Evolutionary conservation across 2,888 invertebrate genomes (phyloP), one percentile per base, ranked within the genome.

Genomic region (Gryllus longicercus): DNA sequence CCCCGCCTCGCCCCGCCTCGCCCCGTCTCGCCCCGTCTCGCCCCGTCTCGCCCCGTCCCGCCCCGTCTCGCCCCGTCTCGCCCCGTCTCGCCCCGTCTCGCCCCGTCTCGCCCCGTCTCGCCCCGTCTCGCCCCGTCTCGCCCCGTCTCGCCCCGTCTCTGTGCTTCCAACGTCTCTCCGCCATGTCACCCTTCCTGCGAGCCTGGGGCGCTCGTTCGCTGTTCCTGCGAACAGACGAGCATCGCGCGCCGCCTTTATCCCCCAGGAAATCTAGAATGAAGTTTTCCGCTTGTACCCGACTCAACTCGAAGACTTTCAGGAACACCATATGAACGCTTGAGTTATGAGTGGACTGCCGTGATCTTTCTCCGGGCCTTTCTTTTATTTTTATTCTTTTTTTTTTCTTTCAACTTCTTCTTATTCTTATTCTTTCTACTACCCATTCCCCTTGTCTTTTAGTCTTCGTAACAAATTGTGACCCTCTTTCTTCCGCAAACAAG

Each of bases 301-400:
- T 63, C 63, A 63, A 63, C 63, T 63, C n/a, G 63, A 63, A 63
- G 63, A 63, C 63, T 63, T 63, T 63, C 63, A n/a, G 63, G 63
- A 63, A 63, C 63, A 63, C 63, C 63, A 63, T 63, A 63, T 63
- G 63, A 63, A 63, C 63, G 16, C n/a, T n/a, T 63, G 63, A 63
- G 63, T 63, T 63, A 63, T 63, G 63, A 63, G n/a, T 14, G 63
- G 63, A 63, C 63, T 63, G 16, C 63, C 8, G 63, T 63, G 63
- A 63, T 63, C 63, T 63, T 63, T 63, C 63, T n/a, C n/a, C 63
- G 63, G 16, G 14, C 4, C 12, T 63, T n/a, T 63, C 63, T 63
- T n/a, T 63, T n/a, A 18, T 63, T n/a, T 63, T 63, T 63, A 14
- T 3, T 8, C 63, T 63, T 63, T 63, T 63, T 51, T 51, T 16